Base-by-base conservation (phyloP, 2,797 vertebrate species). In the Malurus leucopterus region DNA sequence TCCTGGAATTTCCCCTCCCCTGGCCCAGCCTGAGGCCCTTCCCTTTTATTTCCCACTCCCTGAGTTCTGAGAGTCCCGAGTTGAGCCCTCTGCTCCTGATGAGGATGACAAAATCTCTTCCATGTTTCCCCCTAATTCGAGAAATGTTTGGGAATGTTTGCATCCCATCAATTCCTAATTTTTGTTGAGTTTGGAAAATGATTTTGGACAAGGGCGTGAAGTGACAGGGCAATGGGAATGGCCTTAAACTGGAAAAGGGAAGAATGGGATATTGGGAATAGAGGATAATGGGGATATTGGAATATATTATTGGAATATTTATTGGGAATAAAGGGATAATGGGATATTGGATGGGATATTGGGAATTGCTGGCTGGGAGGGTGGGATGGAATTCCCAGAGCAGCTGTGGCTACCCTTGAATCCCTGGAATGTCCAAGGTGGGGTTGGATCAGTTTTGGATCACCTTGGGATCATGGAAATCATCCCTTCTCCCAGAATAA, bases 11-110 rank as follows among this genome's bases (percentile, higher is more conserved):
- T 36, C 11, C 36, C 32, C 32, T 70, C 0, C 22, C 23, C 15
- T 54, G 67, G 18, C 23, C 0, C 29, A 40, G 0, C 6, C 0
- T 53, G 40, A 44, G 27, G 11, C 3, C 0, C 4, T 62, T 62
- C 4, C 15, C 23, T 54, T 12, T 54, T 13, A 6, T 85, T 74
- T 73, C 65, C 11, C 49, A 38, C 4, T 0, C 0, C 32, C 49
- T 63, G 32, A 70, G 22, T 9, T 44, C 40, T 9, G 38, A 38
- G 32, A 46, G 8, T 15, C 29, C 8, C 0, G 23, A 47, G 10
- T 29, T 40, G 49, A 32, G 6, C 8, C 10, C 15, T 29, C 38
- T 7, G 5, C 53, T 86, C 58, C 88, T 86, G 89, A 89, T 63
- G 89, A 71, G 74, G 40, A 50, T 55, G 61, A 85, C 58, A 80